Evolutionary conservation across 2,113 vertebrate species (phyloP).

Genomic region (Halcyon senegalensis): DNA sequence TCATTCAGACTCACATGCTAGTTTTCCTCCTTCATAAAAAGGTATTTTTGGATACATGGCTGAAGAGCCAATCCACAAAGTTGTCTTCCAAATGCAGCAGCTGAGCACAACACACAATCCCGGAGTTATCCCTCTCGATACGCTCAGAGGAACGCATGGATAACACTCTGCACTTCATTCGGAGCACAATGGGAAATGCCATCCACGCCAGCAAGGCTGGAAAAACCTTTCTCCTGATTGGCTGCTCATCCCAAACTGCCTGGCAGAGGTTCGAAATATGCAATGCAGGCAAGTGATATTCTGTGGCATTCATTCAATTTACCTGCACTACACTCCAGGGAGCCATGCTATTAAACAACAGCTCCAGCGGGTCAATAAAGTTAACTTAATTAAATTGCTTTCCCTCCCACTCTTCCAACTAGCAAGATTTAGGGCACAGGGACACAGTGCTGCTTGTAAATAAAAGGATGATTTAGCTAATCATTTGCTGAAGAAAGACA

Average conservation of each 20-base stretch:
- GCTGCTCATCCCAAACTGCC: constrained; percentile 46
- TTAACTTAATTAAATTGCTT: constrained; percentile 75
- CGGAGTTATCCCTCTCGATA: not conserved
- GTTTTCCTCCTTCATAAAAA: constrained; percentile 24
- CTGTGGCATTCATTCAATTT: constrained; percentile 69
- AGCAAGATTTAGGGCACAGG: constrained; percentile 61
- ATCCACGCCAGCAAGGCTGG: not conserved
- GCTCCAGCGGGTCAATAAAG: constrained; percentile 66
- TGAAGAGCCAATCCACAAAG: constrained; percentile 2
- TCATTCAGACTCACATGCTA: constrained; percentile 12
- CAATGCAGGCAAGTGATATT: constrained; percentile 47
- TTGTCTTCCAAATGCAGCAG: constrained; percentile 5
- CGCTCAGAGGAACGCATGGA: not conserved
- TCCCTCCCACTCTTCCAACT: constrained; percentile 51
- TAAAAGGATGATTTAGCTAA: constrained; percentile 59
- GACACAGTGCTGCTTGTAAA: constrained; percentile 35
- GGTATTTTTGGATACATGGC: constrained; percentile 28
- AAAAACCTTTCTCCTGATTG: constrained; percentile 34
- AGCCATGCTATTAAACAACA: constrained; percentile 69
- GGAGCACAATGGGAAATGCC: constrained; percentile 8
- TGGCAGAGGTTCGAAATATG: constrained; percentile 51
- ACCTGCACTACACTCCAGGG: constrained; percentile 68
- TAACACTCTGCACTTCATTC: not conserved
- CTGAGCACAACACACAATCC: not conserved
- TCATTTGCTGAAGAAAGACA: constrained; percentile 31